Base-by-base conservation (phyloP, 2,113 vertebrate genomes). In the Nothoprocta perdicaria region DNA sequence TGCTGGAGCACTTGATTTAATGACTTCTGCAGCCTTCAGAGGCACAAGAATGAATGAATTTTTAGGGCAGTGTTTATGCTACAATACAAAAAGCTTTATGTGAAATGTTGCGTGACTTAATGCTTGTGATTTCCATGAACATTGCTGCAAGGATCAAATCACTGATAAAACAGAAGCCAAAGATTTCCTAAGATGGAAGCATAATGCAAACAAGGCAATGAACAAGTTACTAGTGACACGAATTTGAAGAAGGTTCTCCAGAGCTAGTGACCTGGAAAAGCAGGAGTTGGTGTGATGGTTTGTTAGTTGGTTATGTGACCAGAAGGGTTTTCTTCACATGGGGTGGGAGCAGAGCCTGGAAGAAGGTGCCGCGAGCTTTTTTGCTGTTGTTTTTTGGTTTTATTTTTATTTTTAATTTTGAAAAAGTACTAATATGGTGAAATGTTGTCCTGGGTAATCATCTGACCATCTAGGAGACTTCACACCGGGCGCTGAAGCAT, bases 21-120 rank as follows among this genome's bases (percentile, higher is more conserved):
- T 45, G 45, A 7, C 7, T 33, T 17, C 5, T n/a, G 7, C 22
- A 35, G 14, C 22, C 53, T 76, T 73, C 60, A 55, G 60, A 74
- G 61, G 26, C 27, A 58, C 40, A 80, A 27, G 77, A 63, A 14
- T 11, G 1, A 60, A 45, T 0, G 0, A 58, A 38, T n/a, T 26
- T 6, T 75, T 58, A 5, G 45, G 62, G 31, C 24, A 10, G 5
- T 62, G 48, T 2, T 63, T 62, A 35, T 18, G 83, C 23, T 72
- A 57, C 68, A 72, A 52, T 81, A 16, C 33, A 40, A 53, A 38
- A 75, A 90, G 14, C 33, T 78, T 72, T 46, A 10, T 55, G 7
- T 86, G 81, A 31, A 12, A 35, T 8, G 19, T 33, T 33, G 9
- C 8, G 7, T 21, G 5, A 9, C 83, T 68, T 78, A 60, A 50